phyloP scores from a whole-genome alignment of 1,140 invertebrate genomes.

The Lepidurus arcticus region DNA sequence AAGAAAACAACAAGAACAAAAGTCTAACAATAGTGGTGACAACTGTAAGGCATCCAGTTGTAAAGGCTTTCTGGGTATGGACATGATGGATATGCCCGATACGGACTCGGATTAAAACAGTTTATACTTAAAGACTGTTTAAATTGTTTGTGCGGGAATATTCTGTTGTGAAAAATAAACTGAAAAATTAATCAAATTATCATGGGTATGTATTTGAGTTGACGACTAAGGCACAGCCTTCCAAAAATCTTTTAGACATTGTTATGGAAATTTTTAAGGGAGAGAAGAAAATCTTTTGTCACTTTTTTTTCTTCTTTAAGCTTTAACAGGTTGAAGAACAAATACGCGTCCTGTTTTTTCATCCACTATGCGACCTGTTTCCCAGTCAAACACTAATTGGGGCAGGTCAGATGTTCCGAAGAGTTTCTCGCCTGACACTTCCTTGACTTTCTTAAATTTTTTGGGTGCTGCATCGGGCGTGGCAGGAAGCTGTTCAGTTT shows the following conservation, averaged over 20 bases:
- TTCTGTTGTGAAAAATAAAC: not conserved
- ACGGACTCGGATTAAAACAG: not conserved
- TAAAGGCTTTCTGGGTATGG: not conserved
- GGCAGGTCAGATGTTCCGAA: not conserved
- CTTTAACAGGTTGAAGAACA: not conserved
- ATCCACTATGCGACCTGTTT: constrained; percentile 10
- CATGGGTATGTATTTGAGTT: not conserved
- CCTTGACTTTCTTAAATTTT: not conserved
- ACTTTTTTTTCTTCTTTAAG: not conserved
- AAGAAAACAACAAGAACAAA: not conserved
- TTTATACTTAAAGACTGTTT: too few species aligned
- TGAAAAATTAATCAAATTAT: not conserved
- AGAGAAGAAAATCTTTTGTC: not conserved
- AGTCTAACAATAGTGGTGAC: not conserved
- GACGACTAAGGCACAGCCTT: not conserved
- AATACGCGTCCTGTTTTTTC: constrained; percentile 2
- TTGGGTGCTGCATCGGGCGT: not conserved
- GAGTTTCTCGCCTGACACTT: not conserved
- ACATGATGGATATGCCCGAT: not conserved
- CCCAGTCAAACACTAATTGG: constrained; percentile 14
- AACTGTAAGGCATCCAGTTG: not conserved
- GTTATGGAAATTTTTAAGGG: not conserved
- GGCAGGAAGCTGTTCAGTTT: not conserved
- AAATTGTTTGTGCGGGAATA: too few species aligned
- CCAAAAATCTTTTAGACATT: not conserved